These are phyloP conservation scores for Cephonodes hylas DNA, from an alignment of 2,888 invertebrate genomes.

Conservation along the genomic window DNA sequence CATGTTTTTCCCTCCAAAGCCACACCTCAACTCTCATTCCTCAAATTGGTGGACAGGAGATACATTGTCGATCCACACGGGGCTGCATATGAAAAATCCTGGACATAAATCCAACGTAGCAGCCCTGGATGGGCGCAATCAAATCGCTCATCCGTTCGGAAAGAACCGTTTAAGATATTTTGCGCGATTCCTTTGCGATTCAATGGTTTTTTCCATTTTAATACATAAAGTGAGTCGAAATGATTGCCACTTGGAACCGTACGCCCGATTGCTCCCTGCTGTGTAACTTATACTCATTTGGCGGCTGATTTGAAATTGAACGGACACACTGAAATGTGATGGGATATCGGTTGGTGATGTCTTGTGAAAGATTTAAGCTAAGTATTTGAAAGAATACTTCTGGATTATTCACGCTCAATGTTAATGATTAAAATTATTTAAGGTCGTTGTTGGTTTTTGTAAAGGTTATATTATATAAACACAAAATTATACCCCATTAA, in stretches of 20 bases:
- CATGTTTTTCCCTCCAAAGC: not conserved
- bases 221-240: constrained; percentile 9
- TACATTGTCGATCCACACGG: not conserved
- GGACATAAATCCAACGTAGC: constrained; percentile 11
- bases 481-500: too few species aligned
- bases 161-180: constrained; percentile 54
- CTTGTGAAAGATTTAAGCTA: too few species aligned
- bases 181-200: constrained; percentile 43
- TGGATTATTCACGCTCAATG: too few species aligned
- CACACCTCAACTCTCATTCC: not conserved
- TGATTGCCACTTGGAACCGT: not conserved
- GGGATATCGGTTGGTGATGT: not conserved
- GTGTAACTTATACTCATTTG: not conserved
- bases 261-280: not conserved
- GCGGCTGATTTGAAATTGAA: not conserved
- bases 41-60: not conserved
- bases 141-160: constrained; percentile 52
- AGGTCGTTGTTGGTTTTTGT: too few species aligned
- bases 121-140: constrained; percentile 49
- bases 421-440: too few species aligned
- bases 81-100: not conserved
- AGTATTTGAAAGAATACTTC: too few species aligned
- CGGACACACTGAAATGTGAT: not conserved
- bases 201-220: constrained; percentile 8
- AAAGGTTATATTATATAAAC: too few species aligned